phyloP scores from a whole-genome alignment of 2,888 invertebrate genomes.

The Hirtodrosophila duncani region DNA sequence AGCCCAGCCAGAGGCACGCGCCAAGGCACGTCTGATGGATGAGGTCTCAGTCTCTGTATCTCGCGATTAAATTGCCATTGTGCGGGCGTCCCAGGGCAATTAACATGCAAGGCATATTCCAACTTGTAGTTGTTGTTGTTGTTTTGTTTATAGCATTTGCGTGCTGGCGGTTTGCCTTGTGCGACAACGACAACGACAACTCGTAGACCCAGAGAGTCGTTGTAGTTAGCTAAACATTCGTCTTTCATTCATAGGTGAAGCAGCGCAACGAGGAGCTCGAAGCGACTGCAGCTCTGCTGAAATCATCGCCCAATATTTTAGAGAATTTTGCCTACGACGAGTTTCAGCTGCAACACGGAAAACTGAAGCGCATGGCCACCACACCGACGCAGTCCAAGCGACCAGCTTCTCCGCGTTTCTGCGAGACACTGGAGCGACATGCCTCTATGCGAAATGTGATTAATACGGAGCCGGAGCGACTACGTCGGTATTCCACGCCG shows the following conservation, averaged over 20 bases:
- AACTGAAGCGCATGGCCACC: slow-evolving; percentile 62
- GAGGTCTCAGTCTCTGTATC: slow-evolving; percentile 9
- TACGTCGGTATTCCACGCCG: slow-evolving; percentile 72
- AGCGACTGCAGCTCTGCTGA: slow-evolving; percentile 69
- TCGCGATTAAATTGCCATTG: slow-evolving; percentile 28
- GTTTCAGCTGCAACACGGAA: slow-evolving; percentile 40
- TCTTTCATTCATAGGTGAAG: slow-evolving; percentile 41
- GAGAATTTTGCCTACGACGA: slow-evolving; percentile 77
- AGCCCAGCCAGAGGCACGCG: neutral
- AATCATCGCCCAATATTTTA: slow-evolving; percentile 77
- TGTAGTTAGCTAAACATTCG: slow-evolving; percentile 17
- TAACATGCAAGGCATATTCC: slow-evolving; percentile 54
- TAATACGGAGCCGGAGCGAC: slow-evolving; percentile 61
- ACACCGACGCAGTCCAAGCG: slow-evolving; percentile 24
- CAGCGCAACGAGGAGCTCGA: slow-evolving; percentile 43
- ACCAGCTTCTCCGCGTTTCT: slow-evolving; percentile 70
- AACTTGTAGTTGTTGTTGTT: slow-evolving; percentile 20
- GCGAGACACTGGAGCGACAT: slow-evolving; percentile 76
- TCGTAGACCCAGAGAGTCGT: no score
- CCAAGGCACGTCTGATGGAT: slow-evolving; percentile 14
- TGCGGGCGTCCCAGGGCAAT: slow-evolving; percentile 53
- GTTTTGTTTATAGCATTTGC: slow-evolving; percentile 57
- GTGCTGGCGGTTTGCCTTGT: slow-evolving; percentile 58
- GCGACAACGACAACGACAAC: no score
- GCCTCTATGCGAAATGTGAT: slow-evolving; percentile 77